Conservation (phyloP, 2,888 invertebrate genomes). For the Nymphalis c-album region DNA sequence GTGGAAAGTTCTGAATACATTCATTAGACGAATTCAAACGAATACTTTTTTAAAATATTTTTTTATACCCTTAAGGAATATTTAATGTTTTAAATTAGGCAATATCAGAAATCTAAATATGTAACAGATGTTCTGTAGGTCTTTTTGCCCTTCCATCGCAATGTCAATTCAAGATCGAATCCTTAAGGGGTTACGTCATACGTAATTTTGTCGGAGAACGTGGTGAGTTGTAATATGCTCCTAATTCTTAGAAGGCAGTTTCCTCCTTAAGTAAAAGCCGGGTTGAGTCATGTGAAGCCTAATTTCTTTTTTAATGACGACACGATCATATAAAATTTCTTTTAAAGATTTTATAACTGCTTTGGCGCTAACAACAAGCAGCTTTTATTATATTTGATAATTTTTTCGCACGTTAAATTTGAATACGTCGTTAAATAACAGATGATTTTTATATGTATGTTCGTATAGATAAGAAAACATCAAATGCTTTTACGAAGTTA, state of each 20-base stretch:
- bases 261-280: conserved; percentile 47
- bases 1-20: conserved; percentile 2
- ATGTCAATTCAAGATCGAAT: conserved; percentile 44
- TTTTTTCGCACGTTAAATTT: neutral
- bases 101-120: conserved; percentile 28
- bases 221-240: conserved; percentile 36
- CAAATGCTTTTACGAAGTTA: neutral
- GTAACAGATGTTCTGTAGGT: conserved; percentile 38
- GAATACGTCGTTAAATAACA: neutral
- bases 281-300: conserved; percentile 46
- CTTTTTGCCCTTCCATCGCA: conserved; percentile 36
- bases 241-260: conserved; percentile 48
- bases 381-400: no score
- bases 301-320: conserved; percentile 21
- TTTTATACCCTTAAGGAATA: neutral
- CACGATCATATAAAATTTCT: neutral
- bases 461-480: neutral
- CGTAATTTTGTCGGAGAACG: conserved; percentile 38
- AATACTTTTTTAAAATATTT: no score
- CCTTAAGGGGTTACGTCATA: conserved; percentile 40
- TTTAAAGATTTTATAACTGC: neutral
- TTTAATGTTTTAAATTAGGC: conserved; percentile 21
- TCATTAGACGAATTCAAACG: neutral
- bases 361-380: no score
- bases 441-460: neutral